Evolutionary conservation across 1,140 invertebrate species (phyloP), one percentile per base, ranked within the genome.

Genomic region (Brachionus plicatilis): DNA sequence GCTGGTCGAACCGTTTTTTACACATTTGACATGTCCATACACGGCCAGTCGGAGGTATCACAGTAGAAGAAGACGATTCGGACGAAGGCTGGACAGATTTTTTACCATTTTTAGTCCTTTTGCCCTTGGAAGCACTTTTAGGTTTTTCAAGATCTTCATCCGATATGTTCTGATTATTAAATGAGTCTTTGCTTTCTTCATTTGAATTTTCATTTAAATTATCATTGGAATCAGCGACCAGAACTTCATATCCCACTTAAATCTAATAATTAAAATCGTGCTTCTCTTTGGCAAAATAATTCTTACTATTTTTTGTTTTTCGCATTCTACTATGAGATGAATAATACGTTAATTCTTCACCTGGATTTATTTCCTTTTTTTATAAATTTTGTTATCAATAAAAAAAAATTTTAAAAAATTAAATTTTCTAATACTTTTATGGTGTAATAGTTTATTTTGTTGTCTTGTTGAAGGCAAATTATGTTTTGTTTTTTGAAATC

Each of bases 401-500:
- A 11, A 76, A 76, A 50, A 76, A 47, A 27, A 5, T 50, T 50
- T 75, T 75, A 1, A 20, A 6, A 75, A 72, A 47, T 47, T 47
- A 33, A 37, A 37, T 47, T 43, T 43, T 43, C 14, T 29, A 20
- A 11, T 50, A 76, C 72, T 76, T 82, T 82, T 24, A 82, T 11
- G 2, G 79, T 82, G 20, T 76, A 76, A 60, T 86, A 86, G 41
- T 84, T 84, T 45, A 86, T 86, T 70, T 86, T 84, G 12, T 84
- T 50, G 50, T 85, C 84, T 66, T 86, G 83, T 65, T 86, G 86
- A 20, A 85, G 60, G 20, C 85, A 86, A 6, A 86, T 83, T 50
- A 86, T 85, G 43, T 86, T 86, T 60, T 86, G 85, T 33, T 86
- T 85, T 27, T 85, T 85, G 53, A 85, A 83, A 56, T 85, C 84